phyloP scores from a whole-genome alignment of 23 tunicate genomes.

The Aplidium turbinatum region DNA sequence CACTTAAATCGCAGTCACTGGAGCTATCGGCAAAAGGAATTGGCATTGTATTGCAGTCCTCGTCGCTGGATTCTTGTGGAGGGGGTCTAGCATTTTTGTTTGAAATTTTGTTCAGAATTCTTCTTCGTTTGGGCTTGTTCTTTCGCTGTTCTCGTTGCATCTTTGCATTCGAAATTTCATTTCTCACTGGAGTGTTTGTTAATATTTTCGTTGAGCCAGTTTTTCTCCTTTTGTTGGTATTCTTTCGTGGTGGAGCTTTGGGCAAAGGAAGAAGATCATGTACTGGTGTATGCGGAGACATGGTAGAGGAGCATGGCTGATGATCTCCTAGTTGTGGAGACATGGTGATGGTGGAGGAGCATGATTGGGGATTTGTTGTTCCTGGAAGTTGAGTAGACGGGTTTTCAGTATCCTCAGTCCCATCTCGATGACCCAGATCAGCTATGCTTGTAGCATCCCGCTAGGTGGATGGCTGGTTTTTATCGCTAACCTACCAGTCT shows the following conservation, averaged over 20 bases:
- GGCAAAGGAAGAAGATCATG: conserved; percentile 9
- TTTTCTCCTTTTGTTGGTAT: conserved; percentile 6
- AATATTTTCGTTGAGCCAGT: conserved; percentile 12
- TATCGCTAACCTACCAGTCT: too few species aligned
- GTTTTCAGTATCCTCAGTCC: neutral
- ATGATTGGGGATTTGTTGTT: neutral
- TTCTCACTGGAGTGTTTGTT: conserved; percentile 14
- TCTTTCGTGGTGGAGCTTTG: conserved; percentile 2
- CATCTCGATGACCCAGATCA: neutral
- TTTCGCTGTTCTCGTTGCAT: conserved; percentile 8
- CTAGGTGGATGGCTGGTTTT: too few species aligned
- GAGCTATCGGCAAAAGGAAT: conserved; percentile 5
- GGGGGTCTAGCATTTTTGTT: neutral
- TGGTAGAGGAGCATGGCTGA: conserved; percentile 16
- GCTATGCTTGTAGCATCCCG: too few species aligned
- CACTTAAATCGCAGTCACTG: conserved; percentile 7
- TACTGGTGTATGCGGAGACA: conserved; percentile 13
- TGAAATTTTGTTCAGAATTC: neutral
- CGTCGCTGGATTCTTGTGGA: conserved; percentile 13
- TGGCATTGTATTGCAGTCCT: conserved; percentile 18
- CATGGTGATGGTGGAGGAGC: conserved; percentile 11
- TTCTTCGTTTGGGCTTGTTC: conserved; percentile 16
- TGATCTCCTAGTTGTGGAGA: neutral
- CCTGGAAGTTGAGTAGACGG: neutral
- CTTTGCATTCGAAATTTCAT: conserved; percentile 8